Evolutionary conservation across 2,113 vertebrate genomes (phyloP).

Genomic region (Charina bottae): DNA sequence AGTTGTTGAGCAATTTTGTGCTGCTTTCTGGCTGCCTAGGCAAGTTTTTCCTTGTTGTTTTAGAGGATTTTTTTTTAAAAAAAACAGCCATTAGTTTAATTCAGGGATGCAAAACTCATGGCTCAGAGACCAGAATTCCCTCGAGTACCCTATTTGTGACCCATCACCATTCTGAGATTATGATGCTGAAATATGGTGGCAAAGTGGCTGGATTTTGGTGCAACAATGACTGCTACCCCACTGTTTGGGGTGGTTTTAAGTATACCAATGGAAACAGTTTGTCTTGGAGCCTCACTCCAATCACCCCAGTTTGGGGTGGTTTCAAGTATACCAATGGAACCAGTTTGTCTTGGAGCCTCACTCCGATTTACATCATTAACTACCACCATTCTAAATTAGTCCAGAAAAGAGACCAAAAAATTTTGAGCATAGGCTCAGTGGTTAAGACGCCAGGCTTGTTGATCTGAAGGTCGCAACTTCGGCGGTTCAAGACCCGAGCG

Average conservation of each 20-base stretch:
- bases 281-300: background rate
- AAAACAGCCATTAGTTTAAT: background rate
- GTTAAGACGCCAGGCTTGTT: too few species aligned
- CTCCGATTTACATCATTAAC: background rate
- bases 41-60: background rate
- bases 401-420: background rate
- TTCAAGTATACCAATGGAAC: background rate
- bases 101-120: background rate
- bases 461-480: too few species aligned
- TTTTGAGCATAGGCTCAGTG: too few species aligned
- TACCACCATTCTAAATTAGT: background rate
- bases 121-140: background rate
- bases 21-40: background rate
- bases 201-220: background rate
- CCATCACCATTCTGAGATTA: background rate
- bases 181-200: background rate
- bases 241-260: background rate
- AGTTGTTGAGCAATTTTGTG: constrained; percentile 44
- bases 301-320: background rate
- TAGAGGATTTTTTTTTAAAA: background rate
- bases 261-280: background rate
- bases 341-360: background rate
- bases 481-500: too few species aligned
- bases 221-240: background rate
- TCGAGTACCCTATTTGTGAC: background rate